Evolutionary conservation across 2,888 invertebrate genomes (phyloP).

Genomic region (Hydropsyche betteni): DNA sequence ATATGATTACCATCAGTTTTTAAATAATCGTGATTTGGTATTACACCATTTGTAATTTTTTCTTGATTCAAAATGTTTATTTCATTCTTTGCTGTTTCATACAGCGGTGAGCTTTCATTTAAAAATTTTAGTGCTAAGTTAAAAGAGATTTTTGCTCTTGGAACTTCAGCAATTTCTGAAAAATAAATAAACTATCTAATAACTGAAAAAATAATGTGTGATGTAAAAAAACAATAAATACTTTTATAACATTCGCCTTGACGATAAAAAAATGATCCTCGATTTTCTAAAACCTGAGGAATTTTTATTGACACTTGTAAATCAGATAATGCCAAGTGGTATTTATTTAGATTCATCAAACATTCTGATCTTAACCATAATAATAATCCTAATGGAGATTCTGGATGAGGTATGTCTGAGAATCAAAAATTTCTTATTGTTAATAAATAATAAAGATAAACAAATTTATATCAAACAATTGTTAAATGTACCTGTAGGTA

Average conservation of each 20-base stretch:
- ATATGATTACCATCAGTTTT: conserved; percentile 3
- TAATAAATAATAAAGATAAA: neutral
- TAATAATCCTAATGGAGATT: neutral
- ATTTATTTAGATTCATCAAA: conserved; percentile 67
- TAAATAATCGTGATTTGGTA: neutral
- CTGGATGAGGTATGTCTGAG: neutral
- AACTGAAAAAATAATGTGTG: neutral
- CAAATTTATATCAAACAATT: neutral
- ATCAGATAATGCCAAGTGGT: conserved; percentile 72
- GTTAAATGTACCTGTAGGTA: neutral
- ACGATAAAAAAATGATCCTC: conserved; percentile 73
- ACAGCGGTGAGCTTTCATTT: conserved; percentile 60
- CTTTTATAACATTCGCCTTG: conserved; percentile 75
- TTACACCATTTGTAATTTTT: neutral
- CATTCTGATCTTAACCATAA: conserved; percentile 32
- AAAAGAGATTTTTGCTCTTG: conserved; percentile 72
- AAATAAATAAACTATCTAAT: conserved; percentile 57
- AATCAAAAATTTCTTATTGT: neutral
- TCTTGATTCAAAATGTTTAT: conserved; percentile 57
- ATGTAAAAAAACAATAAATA: conserved; percentile 49
- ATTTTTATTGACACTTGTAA: conserved; percentile 72
- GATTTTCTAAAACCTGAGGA: conserved; percentile 62
- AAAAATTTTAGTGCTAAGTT: conserved; percentile 71
- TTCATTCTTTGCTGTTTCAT: conserved; percentile 60
- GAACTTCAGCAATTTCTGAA: conserved; percentile 62